Evolutionary conservation across 2,888 invertebrate species (phyloP), one percentile per base, ranked within the genome.

Genomic region (Odontocolon sp.): DNA sequence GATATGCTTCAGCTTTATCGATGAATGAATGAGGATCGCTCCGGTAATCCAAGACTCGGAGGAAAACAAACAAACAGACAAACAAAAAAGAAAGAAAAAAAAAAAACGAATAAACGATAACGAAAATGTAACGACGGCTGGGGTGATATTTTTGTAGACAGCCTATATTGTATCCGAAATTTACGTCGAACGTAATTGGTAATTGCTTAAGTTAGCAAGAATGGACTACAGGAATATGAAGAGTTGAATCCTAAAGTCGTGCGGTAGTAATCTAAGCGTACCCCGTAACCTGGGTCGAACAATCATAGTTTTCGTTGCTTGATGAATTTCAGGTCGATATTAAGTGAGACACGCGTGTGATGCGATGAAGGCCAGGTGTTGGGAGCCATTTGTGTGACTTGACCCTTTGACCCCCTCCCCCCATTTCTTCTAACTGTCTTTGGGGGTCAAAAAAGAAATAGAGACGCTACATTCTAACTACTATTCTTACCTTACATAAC

Each of bases 281-380:
- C 61, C 36, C 5, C 18, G n/a, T 38, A 38, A 69, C 33, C 36
- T 83, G 84, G 85, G 85, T 87, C 82, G 85, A 84, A 87, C 83
- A 89, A 89, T 88, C 87, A 88, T 87, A 84, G 86, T 89, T 89
- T 90, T 88, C 90, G 90, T 90, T 90, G 87, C 89, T 89, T 90
- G 87, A 90, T 90, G 88, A 88, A 90, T 91, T 91, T 89, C 91
- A 91, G 91, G 91, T 90, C 91, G 91, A 86, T 91, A 91, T 90
- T 91, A 90, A 90, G 87, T 87, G 87, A n/a, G n/a, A 89, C 84
- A 84, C 87, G 87, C 87, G 87, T 87, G 87, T 88, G 89, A 88
- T 88, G 89, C 88, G 89, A 88, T 88, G 88, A 88, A 88, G 84
- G 87, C 90, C 90, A 89, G 90, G 86, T 89, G 89, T 89, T 88